Conservation (phyloP, 2,888 invertebrate species). For the Chromoteleia sp. region DNA sequence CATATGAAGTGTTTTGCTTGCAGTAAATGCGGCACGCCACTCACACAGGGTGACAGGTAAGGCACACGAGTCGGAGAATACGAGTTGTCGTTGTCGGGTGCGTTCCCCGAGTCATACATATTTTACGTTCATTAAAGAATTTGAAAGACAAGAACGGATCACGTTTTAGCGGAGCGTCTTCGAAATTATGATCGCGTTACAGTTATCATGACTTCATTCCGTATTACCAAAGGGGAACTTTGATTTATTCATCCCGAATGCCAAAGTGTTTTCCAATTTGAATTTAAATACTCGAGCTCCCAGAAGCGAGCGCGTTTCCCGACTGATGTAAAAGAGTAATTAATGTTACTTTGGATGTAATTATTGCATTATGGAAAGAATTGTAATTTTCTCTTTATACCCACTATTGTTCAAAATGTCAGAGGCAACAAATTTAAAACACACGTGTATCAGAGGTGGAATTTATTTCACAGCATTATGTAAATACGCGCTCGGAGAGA, state of each 20-base stretch:
- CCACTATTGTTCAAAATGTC: constrained; percentile 58
- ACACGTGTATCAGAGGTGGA: constrained; percentile 46
- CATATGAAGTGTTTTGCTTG: constrained; percentile 98
- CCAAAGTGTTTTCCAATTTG: constrained; percentile 41
- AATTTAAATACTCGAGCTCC: constrained; percentile 29
- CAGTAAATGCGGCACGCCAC: constrained; percentile 95
- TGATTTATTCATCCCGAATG: constrained; percentile 49
- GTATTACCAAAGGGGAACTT: constrained; percentile 30
- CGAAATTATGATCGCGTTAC: constrained; percentile 50
- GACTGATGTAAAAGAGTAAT: constrained; percentile 18
- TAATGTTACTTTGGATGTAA: constrained; percentile 45
- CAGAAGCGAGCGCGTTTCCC: neutral
- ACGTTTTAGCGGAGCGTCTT: constrained; percentile 46
- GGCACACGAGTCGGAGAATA: constrained; percentile 70
- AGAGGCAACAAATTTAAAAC: constrained; percentile 56
- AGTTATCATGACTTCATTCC: constrained; percentile 39
- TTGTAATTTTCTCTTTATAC: constrained; percentile 34
- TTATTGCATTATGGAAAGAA: constrained; percentile 34
- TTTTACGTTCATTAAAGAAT: constrained; percentile 67
- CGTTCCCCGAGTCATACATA: constrained; percentile 59
- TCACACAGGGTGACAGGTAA: constrained; percentile 95
- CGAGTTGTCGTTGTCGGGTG: constrained; percentile 45
- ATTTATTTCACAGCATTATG: constrained; percentile 59
- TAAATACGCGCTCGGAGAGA: constrained; percentile 39
- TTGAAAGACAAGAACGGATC: constrained; percentile 64